Base-by-base conservation (phyloP, 2,888 invertebrate genomes). In the Dasypolia templi region DNA sequence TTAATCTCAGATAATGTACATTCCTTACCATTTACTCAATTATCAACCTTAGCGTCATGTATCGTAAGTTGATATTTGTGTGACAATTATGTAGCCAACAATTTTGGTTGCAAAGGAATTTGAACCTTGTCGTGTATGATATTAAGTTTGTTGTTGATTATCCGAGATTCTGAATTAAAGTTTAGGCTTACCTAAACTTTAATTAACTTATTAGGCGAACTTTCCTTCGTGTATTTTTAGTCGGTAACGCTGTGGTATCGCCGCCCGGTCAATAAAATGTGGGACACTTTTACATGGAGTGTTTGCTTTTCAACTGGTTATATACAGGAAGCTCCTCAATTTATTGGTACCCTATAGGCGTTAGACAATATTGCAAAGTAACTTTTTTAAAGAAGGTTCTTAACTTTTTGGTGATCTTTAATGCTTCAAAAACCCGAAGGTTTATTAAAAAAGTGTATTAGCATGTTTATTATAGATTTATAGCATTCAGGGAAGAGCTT, bases 201-300 rank as follows among this genome's bases (percentile, higher is more conserved):
- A n/a, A n/a, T n/a, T n/a, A n/a, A n/a, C n/a, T n/a, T n/a, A n/a
- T n/a, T n/a, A 53, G 53, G 22, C 19, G 39, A 49, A 55, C 5
- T 76, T 62, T 68, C 32, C 7, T 46, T 69, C 32, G 68, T 42
- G 55, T 76, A 62, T 76, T 76, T 55, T 68, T 14, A 14, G 39
- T 3, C 32, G 55, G 53, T 56, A 55, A 69, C 81, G 71, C 68
- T 62, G 65, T 58, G 76, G 71, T 67, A 59, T 35, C 55, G 70
- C 70, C 62, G 56, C 61, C 42, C 62, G 29, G 58, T 67, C 58
- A 49, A 66, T 44, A 55, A 49, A 39, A 66, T 65, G 59, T 69
- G 68, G 68, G 64, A 67, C 56, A 53, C 73, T 78, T 77, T 73
- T 81, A 81, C 76, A 75, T 79, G n/a, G 32, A 75, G 69, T 76